Conservation (phyloP, 2,888 invertebrate genomes). For the Siphlonurus alternatus region DNA sequence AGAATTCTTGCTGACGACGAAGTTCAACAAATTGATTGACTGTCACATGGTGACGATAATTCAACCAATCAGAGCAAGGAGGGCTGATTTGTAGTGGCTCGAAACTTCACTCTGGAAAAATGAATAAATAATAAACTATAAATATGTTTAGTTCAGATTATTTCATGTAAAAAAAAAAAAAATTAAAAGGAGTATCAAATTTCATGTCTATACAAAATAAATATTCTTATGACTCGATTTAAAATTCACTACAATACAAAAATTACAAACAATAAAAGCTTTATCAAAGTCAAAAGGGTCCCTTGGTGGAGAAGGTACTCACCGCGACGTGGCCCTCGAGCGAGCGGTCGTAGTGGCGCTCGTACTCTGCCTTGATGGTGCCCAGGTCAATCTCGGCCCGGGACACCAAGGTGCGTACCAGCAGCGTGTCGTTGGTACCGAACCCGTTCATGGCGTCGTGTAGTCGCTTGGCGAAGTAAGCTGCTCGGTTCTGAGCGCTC, state of each 20-base stretch:
- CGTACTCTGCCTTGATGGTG: slow-evolving; percentile 25
- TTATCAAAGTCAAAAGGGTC: slow-evolving; percentile 15
- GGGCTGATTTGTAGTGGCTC: slow-evolving; percentile 23
- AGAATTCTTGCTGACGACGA: no score
- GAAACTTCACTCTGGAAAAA: slow-evolving; percentile 19
- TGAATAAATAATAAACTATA: not conserved
- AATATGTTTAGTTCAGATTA: no score
- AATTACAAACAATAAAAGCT: not conserved
- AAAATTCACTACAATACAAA: not conserved
- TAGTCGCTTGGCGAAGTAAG: slow-evolving; percentile 25
- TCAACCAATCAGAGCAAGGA: slow-evolving; percentile 19
- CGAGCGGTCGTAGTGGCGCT: slow-evolving; percentile 19
- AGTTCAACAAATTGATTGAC: not conserved
- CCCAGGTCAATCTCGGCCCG: slow-evolving; percentile 24
- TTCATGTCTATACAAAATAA: not conserved
- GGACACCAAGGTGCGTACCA: slow-evolving; percentile 27
- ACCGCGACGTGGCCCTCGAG: slow-evolving; percentile 13
- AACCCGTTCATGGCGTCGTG: slow-evolving; percentile 24
- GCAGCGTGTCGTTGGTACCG: slow-evolving; percentile 27
- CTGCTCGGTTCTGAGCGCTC: slow-evolving; percentile 20
- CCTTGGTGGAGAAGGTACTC: not conserved
- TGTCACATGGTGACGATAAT: not conserved
- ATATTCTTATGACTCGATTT: not conserved
- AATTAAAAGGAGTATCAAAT: no score
- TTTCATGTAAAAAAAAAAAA: no score